A percentile compares a stretch with the other conserved stretches of the same genome.
These are phyloP conservation scores for Planococcus citri DNA, from an alignment of 1,140 invertebrate species.

Conservation along the genomic window DNA sequence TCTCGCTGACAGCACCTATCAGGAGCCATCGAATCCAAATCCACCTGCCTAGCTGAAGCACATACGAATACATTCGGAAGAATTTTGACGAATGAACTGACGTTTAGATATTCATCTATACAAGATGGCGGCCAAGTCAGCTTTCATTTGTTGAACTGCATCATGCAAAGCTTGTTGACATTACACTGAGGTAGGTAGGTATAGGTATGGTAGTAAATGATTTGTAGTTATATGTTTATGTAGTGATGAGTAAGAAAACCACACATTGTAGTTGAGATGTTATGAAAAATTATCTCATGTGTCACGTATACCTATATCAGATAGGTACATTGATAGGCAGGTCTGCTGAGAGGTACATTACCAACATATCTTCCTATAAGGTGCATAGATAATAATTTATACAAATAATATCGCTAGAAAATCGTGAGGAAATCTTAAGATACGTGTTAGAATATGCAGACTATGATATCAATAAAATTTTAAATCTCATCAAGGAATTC, in stretches of 20 bases:
- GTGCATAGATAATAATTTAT: too few relatives aligned
- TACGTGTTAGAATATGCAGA: too few relatives aligned
- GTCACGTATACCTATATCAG: not conserved
- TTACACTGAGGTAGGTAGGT: not conserved
- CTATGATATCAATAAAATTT: too few relatives aligned
- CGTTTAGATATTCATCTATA: not conserved
- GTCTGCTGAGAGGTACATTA: too few relatives aligned
- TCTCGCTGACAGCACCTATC: slow-evolving; percentile 1
- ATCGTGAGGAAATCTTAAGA: too few relatives aligned
- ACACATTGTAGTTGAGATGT: not conserved
- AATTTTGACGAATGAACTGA: slow-evolving; percentile 7
- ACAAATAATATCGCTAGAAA: too few relatives aligned
- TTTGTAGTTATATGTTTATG: too few relatives aligned
- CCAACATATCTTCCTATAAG: too few relatives aligned
- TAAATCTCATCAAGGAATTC: too few relatives aligned
- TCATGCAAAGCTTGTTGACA: not conserved
- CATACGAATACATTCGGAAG: too few relatives aligned
- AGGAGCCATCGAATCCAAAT: not conserved
- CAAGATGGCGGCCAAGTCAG: not conserved
- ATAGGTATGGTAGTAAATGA: not conserved
- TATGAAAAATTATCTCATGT: not conserved
- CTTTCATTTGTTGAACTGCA: not conserved
- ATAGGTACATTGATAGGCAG: too few relatives aligned
- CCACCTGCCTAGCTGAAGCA: not conserved
- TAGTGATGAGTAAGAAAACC: not conserved